These are phyloP conservation scores for Diprion similis DNA, from an alignment of 1,140 invertebrate genomes.

Conservation along the genomic window DNA sequence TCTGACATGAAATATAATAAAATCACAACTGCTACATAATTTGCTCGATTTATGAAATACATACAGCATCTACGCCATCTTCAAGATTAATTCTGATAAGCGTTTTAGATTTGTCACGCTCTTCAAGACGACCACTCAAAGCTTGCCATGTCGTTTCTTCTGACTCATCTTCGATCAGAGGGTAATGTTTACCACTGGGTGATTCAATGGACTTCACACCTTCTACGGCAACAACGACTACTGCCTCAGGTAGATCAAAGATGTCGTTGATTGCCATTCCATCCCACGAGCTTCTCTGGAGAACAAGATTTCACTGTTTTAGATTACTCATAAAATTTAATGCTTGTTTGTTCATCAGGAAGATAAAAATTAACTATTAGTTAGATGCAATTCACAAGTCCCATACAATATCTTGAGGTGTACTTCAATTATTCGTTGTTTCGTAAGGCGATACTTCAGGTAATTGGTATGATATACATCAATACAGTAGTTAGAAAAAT, in stretches of 20 bases:
- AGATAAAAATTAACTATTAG: no score
- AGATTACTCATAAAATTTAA: not conserved
- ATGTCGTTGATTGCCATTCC: constrained; percentile 75
- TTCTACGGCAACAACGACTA: constrained; percentile 77
- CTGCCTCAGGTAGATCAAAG: constrained; percentile 78
- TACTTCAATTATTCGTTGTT: no score
- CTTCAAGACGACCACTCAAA: constrained; percentile 64
- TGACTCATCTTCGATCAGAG: constrained; percentile 69
- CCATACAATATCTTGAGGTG: no score
- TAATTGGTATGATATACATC: no score
- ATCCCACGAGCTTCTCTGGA: constrained; percentile 72
- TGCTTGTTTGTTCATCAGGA: no score
- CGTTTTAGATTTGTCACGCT: constrained; percentile 65
- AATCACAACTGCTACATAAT: constrained; percentile 13
- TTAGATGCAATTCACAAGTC: no score
- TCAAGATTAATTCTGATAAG: constrained; percentile 70
- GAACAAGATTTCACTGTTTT: constrained; percentile 30
- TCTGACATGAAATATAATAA: constrained; percentile 22
- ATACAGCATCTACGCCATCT: constrained; percentile 70
- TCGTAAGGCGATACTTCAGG: no score
- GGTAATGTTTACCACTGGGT: constrained; percentile 64
- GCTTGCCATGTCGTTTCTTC: constrained; percentile 70
- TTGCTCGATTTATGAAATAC: constrained; percentile 31
- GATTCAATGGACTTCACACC: constrained; percentile 65
- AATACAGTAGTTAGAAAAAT: no score